Conservation (phyloP, 2,113 vertebrate species). For the Brienomyrus brachyistius region DNA sequence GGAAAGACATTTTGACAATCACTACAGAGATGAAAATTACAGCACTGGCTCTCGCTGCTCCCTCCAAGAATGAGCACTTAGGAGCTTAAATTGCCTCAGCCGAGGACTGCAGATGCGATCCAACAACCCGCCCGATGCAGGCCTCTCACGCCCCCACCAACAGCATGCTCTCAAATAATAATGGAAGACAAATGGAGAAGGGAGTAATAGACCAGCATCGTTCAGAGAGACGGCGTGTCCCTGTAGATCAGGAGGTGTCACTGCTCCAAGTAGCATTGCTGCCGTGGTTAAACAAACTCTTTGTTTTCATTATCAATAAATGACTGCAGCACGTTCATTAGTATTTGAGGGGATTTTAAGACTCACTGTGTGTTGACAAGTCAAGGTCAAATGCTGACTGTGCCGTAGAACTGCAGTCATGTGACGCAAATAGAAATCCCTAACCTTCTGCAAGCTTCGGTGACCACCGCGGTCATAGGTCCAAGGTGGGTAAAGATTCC, state of each 20-base stretch:
- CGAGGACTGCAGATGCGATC: background rate
- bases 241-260: background rate
- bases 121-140: background rate
- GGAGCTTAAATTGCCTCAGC: background rate
- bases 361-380: background rate
- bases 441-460: background rate
- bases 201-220: background rate
- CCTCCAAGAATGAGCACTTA: background rate
- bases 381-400: background rate
- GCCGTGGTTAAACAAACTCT: background rate
- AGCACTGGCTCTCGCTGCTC: background rate
- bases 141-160: background rate
- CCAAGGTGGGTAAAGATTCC: background rate
- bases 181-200: background rate
- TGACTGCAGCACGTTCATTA: background rate
- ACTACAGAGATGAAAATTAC: background rate
- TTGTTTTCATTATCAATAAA: background rate
- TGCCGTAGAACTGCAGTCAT: background rate
- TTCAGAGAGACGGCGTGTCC: background rate
- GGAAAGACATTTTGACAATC: background rate
- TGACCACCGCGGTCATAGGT: background rate
- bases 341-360: background rate
- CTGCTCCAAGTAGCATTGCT: background rate
- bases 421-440: background rate
- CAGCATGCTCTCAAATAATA: background rate